A percentile compares a stretch with the other conserved stretches of the same genome.
phyloP scores from a whole-genome alignment of 2,888 invertebrate species.

The Drosophila paranaensis region DNA sequence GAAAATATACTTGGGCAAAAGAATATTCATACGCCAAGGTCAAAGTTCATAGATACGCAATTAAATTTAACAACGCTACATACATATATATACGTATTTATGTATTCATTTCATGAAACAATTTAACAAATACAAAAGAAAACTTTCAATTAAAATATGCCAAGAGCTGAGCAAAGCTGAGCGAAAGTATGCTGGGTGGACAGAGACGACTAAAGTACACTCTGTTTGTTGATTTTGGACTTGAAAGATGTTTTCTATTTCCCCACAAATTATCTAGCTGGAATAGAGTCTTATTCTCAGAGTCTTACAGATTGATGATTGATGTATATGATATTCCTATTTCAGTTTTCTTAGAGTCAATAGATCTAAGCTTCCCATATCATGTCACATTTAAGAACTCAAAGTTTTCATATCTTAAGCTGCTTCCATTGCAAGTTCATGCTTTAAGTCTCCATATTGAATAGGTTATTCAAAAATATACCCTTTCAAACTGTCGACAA shows the following conservation, averaged over 20 bases:
- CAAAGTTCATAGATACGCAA: slow-evolving; percentile 16
- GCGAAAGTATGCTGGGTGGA: neutral
- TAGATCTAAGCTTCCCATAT: too few relatives aligned
- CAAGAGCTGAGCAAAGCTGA: slow-evolving; percentile 19
- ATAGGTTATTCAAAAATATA: neutral
- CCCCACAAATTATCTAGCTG: too few relatives aligned
- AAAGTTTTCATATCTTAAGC: neutral
- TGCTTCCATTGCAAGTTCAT: neutral
- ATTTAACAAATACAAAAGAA: slow-evolving; percentile 17
- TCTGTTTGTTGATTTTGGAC: neutral
- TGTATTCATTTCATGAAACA: neutral
- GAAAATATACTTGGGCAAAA: slow-evolving; percentile 10
- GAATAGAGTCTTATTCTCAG: too few relatives aligned
- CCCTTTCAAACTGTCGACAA: neutral
- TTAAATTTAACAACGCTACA: neutral
- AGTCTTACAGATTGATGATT: neutral
- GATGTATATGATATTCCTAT: neutral
- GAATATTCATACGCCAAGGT: slow-evolving; percentile 13
- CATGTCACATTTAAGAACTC: neutral
- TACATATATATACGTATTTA: neutral
- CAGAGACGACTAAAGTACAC: neutral
- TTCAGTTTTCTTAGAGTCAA: neutral
- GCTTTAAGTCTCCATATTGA: neutral
- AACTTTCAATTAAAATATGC: slow-evolving; percentile 23
- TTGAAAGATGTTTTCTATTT: too few relatives aligned